Percentiles rank a stretch among this genome's conserved stretches.
These are phyloP conservation scores for Pandion haliaetus DNA, from an alignment of 2,113 vertebrate genomes.

Conservation along the genomic window DNA sequence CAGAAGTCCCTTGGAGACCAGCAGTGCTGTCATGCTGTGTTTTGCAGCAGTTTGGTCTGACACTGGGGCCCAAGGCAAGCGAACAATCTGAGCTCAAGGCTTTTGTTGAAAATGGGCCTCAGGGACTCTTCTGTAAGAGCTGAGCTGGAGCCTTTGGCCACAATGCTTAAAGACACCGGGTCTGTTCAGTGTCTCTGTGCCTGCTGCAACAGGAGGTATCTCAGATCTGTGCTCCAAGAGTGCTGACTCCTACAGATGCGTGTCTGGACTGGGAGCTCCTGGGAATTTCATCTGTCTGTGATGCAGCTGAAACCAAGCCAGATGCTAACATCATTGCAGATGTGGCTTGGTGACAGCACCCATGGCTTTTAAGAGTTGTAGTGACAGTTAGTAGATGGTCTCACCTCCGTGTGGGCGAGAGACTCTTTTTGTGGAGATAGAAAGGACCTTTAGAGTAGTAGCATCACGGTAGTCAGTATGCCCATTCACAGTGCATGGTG, in stretches of 20 bases:
- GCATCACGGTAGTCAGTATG: not conserved
- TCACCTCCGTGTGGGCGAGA: not conserved
- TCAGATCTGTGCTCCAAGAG: not conserved
- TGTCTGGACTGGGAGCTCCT: not conserved
- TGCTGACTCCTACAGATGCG: not conserved
- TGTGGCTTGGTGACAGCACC: not conserved
- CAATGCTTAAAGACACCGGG: not conserved
- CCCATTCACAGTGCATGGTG: not conserved
- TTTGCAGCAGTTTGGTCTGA: not conserved
- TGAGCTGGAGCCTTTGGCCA: not conserved
- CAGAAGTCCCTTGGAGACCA: not conserved
- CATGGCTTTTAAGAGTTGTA: not conserved
- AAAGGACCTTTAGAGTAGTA: conserved; percentile 11
- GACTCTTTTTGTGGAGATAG: not conserved
- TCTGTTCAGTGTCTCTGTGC: not conserved
- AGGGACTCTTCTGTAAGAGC: not conserved
- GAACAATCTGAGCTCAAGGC: not conserved
- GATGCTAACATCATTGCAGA: not conserved
- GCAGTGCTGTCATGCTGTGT: not conserved
- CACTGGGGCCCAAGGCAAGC: not conserved
- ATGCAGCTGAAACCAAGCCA: not conserved
- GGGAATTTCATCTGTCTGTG: not conserved
- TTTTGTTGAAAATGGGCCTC: not conserved
- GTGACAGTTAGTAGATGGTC: not conserved
- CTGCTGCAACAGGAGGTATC: not conserved